phyloP scores from a whole-genome alignment of 2,888 invertebrate genomes.

The Nephrotoma appendiculata region DNA sequence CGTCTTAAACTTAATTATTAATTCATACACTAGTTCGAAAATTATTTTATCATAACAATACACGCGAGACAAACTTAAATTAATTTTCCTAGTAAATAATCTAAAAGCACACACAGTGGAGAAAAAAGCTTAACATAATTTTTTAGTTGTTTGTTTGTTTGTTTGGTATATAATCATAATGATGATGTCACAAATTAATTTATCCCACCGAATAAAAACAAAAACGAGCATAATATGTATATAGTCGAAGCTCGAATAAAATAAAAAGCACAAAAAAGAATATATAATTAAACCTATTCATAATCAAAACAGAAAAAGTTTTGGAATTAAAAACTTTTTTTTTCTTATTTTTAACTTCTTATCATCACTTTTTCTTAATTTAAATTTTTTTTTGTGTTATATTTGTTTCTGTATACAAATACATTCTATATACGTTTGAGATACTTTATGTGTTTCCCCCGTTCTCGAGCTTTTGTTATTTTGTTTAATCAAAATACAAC shows the following conservation, averaged over 20 bases:
- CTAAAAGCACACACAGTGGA: too few relatives aligned
- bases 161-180: neutral
- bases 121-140: too few relatives aligned
- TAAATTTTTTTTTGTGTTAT: neutral
- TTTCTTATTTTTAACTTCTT: neutral
- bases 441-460: neutral
- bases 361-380: neutral
- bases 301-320: neutral
- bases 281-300: neutral
- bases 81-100: too few relatives aligned
- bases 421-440: neutral
- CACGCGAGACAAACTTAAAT: too few relatives aligned
- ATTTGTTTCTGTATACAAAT: too few relatives aligned
- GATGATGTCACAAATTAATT: neutral
- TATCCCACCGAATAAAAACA: neutral
- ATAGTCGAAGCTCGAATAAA: neutral
- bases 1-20: too few relatives aligned
- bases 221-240: neutral
- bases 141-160: too few relatives aligned
- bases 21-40: too few relatives aligned
- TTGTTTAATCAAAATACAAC: neutral
- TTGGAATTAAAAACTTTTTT: neutral
- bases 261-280: neutral
- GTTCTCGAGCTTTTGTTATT: neutral
- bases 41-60: too few relatives aligned